phyloP scores from a whole-genome alignment of 2,888 invertebrate species.

The Pheosia tremula region DNA sequence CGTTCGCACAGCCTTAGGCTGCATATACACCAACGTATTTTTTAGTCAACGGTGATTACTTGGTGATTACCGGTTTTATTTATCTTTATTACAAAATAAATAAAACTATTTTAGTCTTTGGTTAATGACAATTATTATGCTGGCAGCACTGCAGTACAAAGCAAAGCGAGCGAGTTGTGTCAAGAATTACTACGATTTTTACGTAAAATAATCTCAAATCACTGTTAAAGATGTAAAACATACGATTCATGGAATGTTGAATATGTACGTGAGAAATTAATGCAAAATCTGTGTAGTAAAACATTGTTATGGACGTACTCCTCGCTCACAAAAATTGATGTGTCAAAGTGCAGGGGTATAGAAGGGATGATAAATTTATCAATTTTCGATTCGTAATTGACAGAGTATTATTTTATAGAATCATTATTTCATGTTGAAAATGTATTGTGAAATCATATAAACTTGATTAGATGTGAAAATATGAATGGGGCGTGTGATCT shows the following conservation, averaged over 20 bases:
- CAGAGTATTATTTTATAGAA: conserved; percentile 41
- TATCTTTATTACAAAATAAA: no score
- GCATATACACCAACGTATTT: no score
- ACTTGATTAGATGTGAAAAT: conserved; percentile 21
- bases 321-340: conserved; percentile 57
- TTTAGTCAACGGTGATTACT: no score
- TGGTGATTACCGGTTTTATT: no score
- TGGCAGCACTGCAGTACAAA: conserved; percentile 68
- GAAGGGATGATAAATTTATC: conserved; percentile 67
- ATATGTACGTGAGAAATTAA: conserved; percentile 40
- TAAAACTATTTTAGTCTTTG: neutral
- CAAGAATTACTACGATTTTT: conserved; percentile 75
- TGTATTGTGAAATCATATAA: conserved; percentile 19
- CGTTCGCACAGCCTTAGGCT: no score
- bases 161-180: conserved; percentile 80
- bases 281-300: conserved; percentile 14
- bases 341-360: conserved; percentile 72
- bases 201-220: conserved; percentile 52
- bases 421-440: conserved; percentile 36
- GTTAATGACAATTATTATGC: conserved; percentile 33
- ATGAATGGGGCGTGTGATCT: conserved; percentile 54
- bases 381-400: conserved; percentile 54
- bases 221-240: conserved; percentile 61
- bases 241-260: conserved; percentile 37
- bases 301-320: conserved; percentile 26